Base-by-base conservation (phyloP, 2,797 vertebrate genomes). In the Coregonus sp. region DNA sequence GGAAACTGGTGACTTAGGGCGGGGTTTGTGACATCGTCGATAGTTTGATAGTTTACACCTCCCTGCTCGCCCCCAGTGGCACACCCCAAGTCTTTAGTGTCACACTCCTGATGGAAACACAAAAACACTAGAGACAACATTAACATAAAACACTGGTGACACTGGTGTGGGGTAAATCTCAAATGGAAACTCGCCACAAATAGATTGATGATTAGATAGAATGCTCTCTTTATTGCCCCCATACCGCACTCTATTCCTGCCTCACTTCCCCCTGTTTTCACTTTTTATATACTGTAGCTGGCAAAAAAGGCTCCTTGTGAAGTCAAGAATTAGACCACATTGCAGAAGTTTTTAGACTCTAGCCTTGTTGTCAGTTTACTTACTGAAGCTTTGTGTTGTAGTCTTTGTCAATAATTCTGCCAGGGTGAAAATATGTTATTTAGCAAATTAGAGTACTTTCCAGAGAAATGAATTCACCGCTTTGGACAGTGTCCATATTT, bases 401-500 rank as follows among this genome's bases (percentile, higher is more conserved):
- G 14, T 68, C 20, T 61, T 25, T 25, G 67, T 61, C 67, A 61
- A 29, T 25, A 61, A 25, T 70, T 70, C 20, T 54, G 40, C 66
- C 11, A n/a, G 29, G 1, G 51, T 69, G n/a, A 73, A 52, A 72
- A 54, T n/a, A 31, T 52, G 29, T 4, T 59, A 18, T 59, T 12
- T 31, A 25, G 50, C 50, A 72, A 59, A 78, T 75, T 69, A 81
- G 82, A 81, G 78, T 75, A 81, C 78, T 81, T 82, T 82, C 75
- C 73, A 80, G 77, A 75, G 82, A 85, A 84, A 51, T 51, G 6
- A 51, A 86, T 80, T 81, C 79, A 65, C 80, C 82, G 83, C 82
- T 81, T 59, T 80, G 77, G 81, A 86, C 84, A 86, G 80, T 75
- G 77, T 81, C 80, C 81, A 86, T 86, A 86, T 77, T 84, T 85